A percentile compares a stretch with the other conserved stretches of the same genome.
Conservation (phyloP, 2,113 vertebrate species). For the Eudyptes chrysolophus region DNA sequence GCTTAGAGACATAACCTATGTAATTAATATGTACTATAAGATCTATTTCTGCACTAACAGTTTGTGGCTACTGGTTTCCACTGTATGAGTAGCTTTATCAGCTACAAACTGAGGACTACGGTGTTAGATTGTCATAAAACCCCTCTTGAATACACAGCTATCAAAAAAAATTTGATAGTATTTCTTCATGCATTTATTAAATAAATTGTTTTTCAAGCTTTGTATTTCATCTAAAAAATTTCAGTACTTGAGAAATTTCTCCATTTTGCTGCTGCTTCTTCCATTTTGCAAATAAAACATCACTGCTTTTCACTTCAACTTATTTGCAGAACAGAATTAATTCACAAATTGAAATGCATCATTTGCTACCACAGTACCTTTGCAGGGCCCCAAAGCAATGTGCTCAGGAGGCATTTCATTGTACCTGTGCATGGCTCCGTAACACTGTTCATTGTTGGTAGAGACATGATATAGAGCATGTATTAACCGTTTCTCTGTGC, state of each 20-base stretch:
- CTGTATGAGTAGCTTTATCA: background rate
- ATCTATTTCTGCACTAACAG: background rate
- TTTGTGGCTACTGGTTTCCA: background rate
- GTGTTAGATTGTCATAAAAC: background rate
- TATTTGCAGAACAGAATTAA: background rate
- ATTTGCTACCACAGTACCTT: background rate
- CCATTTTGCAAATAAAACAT: background rate
- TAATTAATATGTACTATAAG: background rate
- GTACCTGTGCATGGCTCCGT: background rate
- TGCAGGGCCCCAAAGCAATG: background rate
- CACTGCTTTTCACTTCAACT: background rate
- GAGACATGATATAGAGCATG: background rate
- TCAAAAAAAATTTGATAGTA: background rate
- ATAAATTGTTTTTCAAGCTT: background rate
- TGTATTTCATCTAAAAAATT: background rate
- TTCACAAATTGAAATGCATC: background rate
- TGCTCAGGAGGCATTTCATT: background rate
- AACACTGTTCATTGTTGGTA: background rate
- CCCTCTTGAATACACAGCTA: background rate
- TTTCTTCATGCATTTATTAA: background rate
- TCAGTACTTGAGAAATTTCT: background rate
- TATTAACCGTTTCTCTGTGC: background rate
- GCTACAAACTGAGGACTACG: background rate
- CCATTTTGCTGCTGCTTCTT: background rate
- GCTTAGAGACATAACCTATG: background rate